phyloP scores from a whole-genome alignment of 2,113 vertebrate species.

The Chiloscyllium plagiosum region DNA sequence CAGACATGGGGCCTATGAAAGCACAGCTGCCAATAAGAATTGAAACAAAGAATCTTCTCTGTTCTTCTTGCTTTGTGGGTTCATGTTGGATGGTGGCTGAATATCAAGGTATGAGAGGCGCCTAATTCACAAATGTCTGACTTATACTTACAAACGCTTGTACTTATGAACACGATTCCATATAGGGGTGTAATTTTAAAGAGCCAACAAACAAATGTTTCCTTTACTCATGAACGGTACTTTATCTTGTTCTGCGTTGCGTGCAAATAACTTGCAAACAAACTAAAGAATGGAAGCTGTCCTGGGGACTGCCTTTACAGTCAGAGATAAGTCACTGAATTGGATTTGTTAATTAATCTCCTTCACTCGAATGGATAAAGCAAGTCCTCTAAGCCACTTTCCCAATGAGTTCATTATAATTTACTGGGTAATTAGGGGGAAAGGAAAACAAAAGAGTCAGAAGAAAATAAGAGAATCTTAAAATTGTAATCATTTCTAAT shows the following conservation, averaged over 20 bases:
- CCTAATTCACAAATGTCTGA: too few relatives aligned
- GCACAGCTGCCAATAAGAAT: background rate
- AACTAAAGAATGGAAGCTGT: too few relatives aligned
- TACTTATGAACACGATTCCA: too few relatives aligned
- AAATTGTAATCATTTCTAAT: background rate
- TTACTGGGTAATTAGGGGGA: background rate
- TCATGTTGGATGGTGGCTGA: background rate
- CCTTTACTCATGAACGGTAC: too few relatives aligned
- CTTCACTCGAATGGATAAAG: background rate
- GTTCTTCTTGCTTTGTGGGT: background rate
- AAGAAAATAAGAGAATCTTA: background rate
- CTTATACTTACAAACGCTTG: too few relatives aligned
- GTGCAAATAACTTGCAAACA: too few relatives aligned
- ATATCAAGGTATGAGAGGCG: background rate
- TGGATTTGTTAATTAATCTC: background rate
- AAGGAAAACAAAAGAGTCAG: background rate
- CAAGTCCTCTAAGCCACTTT: background rate
- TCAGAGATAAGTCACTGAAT: background rate
- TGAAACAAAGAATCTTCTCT: background rate
- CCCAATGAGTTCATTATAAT: background rate
- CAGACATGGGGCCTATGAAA: background rate
- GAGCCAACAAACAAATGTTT: too few relatives aligned
- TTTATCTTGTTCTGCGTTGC: too few relatives aligned
- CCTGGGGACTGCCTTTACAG: background rate
- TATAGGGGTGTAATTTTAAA: too few relatives aligned